Percentiles rank a stretch among this genome's conserved stretches.
phyloP scores from a whole-genome alignment of 2,888 invertebrate genomes.

The Drosophila demipolita region DNA sequence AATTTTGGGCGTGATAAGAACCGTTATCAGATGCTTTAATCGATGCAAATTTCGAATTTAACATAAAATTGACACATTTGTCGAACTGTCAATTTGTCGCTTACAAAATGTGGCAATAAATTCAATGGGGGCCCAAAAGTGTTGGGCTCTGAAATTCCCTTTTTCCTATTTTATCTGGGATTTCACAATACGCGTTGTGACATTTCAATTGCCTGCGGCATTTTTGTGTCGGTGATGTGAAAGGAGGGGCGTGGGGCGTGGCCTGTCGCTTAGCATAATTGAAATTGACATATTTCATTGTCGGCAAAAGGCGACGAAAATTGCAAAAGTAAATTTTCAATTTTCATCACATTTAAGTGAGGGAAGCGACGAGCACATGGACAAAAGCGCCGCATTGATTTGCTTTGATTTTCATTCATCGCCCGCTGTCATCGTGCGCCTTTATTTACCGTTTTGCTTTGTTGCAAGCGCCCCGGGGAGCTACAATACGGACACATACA shows the following conservation, averaged over 20 bases:
- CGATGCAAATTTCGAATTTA: constrained; percentile 60
- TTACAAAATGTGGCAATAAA: constrained; percentile 47
- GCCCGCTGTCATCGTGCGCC: constrained; percentile 62
- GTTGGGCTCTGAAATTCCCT: constrained; percentile 11
- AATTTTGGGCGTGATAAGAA: constrained; percentile 26
- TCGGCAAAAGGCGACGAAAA: constrained; percentile 59
- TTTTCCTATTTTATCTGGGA: constrained; percentile 2
- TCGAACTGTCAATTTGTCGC: constrained; percentile 40
- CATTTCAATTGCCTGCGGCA: constrained; percentile 68
- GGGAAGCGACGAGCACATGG: constrained; percentile 9
- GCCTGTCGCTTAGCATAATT: constrained; percentile 60
- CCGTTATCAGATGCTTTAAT: constrained; percentile 46
- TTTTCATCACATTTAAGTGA: constrained; percentile 61
- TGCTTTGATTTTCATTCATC: constrained; percentile 75
- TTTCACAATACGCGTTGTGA: constrained; percentile 32
- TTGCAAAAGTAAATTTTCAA: constrained; percentile 80
- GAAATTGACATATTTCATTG: constrained; percentile 79
- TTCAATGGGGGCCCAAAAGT: constrained; percentile 23
- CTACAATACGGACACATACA: not conserved
- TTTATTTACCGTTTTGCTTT: constrained; percentile 73
- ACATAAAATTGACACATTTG: constrained; percentile 73
- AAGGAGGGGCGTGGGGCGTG: constrained; percentile 8
- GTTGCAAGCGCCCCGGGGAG: constrained; percentile 56
- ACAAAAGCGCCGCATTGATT: constrained; percentile 65
- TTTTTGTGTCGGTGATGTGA: not conserved